These are phyloP conservation scores for Miichthys miiuy DNA, from an alignment of 2,797 vertebrate genomes.

Conservation along the genomic window DNA sequence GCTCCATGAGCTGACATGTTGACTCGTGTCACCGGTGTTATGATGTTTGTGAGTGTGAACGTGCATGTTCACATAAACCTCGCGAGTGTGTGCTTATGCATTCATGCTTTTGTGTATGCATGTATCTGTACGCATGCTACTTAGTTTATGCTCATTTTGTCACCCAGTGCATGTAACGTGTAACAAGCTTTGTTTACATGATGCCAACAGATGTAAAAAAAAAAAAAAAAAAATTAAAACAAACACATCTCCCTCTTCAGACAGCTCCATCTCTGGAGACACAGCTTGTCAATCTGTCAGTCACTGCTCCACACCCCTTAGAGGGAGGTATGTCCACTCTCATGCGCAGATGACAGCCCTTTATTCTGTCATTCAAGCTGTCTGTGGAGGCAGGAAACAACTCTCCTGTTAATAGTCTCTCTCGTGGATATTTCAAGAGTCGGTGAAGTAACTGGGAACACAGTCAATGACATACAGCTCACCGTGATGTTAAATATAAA, in stretches of 20 bases:
- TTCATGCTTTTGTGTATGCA: background rate
- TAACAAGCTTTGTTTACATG: slow-evolving; percentile 19
- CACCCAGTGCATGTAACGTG: slow-evolving; percentile 3
- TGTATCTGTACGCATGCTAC: background rate
- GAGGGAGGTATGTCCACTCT: slow-evolving; percentile 26
- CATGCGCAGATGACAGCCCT: slow-evolving; percentile 17
- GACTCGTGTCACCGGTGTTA: slow-evolving; percentile 66
- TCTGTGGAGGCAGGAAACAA: slow-evolving; percentile 22
- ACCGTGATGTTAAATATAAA: slow-evolving; percentile 8
- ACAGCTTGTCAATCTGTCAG: slow-evolving; percentile 15
- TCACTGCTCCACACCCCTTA: slow-evolving; percentile 13
- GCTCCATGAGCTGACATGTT: slow-evolving; percentile 70
- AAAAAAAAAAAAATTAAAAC: slow-evolving; percentile 25
- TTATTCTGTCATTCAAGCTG: slow-evolving; percentile 49
- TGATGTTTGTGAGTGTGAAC: background rate
- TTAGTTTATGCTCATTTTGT: slow-evolving; percentile 24
- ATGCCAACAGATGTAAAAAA: slow-evolving; percentile 2
- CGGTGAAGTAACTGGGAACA: background rate
- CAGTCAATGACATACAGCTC: background rate
- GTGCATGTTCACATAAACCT: slow-evolving; percentile 2
- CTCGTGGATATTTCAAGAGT: slow-evolving; percentile 13
- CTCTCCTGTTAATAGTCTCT: background rate
- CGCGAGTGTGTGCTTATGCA: background rate
- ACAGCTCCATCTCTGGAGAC: slow-evolving; percentile 26
- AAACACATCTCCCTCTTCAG: slow-evolving; percentile 25